phyloP scores from a whole-genome alignment of 2,113 vertebrate species.

The Rutilus rutilus region DNA sequence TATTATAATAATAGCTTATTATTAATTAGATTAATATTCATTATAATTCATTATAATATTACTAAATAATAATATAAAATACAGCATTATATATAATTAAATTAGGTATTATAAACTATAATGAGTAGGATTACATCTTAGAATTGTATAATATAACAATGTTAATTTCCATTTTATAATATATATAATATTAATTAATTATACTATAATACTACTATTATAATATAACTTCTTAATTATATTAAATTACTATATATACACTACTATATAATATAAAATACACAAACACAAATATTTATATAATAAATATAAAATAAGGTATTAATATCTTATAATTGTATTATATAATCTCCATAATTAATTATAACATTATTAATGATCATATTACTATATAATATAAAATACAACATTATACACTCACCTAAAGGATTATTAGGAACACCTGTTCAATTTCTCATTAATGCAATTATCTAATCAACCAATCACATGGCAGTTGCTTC shows the following conservation, averaged over 20 bases:
- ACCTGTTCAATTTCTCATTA: too few relatives aligned
- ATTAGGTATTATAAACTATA: background rate
- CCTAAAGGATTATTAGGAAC: too few relatives aligned
- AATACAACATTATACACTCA: background rate
- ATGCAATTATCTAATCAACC: too few relatives aligned
- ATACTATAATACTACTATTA: too few relatives aligned
- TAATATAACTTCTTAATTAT: background rate
- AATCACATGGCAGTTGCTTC: too few relatives aligned
- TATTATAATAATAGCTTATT: background rate
- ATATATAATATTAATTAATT: background rate
- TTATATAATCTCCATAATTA: background rate
- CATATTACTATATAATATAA: background rate
- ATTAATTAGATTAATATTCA: too few relatives aligned
- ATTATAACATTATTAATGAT: background rate
- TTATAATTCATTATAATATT: background rate
- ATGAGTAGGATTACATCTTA: background rate
- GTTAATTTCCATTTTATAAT: background rate
- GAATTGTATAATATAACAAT: background rate
- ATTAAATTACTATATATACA: background rate
- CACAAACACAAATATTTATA: too few relatives aligned
- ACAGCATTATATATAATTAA: background rate
- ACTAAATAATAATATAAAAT: background rate
- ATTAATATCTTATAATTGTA: background rate
- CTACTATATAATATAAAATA: background rate
- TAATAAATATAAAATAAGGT: background rate